phyloP scores from a whole-genome alignment of 2,797 vertebrate species.

The Pyrocephalus nanus region DNA sequence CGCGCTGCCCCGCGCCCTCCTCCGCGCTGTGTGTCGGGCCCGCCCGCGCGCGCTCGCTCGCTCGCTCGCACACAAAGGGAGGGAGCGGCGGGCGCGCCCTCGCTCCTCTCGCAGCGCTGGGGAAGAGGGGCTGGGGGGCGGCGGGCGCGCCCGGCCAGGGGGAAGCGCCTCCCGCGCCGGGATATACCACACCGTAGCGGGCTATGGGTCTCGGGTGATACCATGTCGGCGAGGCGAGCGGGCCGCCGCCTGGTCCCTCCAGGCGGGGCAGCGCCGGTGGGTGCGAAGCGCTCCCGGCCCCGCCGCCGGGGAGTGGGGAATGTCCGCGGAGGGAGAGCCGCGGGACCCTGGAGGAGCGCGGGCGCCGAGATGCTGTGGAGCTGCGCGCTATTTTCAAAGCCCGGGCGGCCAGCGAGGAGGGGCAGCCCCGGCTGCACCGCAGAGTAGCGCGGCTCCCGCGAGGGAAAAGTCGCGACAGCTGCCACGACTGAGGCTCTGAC shows the following conservation, averaged over 20 bases:
- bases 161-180: conserved; percentile 36
- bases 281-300: not conserved
- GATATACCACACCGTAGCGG: conserved; percentile 9
- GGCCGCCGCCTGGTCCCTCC: too few relatives aligned
- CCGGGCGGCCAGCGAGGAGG: too few relatives aligned
- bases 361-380: not conserved
- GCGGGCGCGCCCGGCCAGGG: not conserved
- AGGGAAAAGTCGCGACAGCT: not conserved
- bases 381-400: not conserved
- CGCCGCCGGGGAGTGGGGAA: not conserved
- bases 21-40: not conserved
- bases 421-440: not conserved
- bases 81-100: conserved; percentile 17
- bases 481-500: not conserved
- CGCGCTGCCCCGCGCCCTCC: not conserved
- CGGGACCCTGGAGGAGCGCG: not conserved
- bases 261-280: not conserved
- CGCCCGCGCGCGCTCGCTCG: not conserved
- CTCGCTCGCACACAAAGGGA: conserved; percentile 38
- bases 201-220: conserved; percentile 20
- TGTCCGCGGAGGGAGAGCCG: not conserved
- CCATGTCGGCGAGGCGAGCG: not conserved
- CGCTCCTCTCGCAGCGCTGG: not conserved
- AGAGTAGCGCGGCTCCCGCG: not conserved
- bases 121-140: not conserved